These are phyloP conservation scores for Pipistrellus pipistrellus DNA, from an alignment of 2,797 vertebrate species.

Conservation along the genomic window DNA sequence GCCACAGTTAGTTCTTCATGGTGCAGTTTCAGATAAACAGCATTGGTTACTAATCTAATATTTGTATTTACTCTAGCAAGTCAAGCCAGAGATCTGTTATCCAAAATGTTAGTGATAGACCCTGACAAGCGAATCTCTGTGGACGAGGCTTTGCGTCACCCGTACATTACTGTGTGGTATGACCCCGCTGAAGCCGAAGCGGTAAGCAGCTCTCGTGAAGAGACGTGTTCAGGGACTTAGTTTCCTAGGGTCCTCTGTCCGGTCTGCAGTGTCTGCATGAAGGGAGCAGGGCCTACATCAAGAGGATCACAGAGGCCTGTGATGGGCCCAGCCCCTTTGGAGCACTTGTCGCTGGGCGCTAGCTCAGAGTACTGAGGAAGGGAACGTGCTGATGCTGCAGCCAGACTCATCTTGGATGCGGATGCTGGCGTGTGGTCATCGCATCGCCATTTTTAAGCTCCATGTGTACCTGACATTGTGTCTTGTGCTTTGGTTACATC, in stretches of 20 bases:
- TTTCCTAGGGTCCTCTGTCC: neutral
- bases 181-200: constrained; percentile 96
- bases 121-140: constrained; percentile 97
- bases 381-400: neutral
- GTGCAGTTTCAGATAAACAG: neutral
- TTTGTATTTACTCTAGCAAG: constrained; percentile 90
- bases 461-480: neutral
- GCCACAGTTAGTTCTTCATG: neutral
- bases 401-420: neutral
- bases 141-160: constrained; percentile 96
- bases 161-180: constrained; percentile 98
- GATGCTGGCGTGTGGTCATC: neutral
- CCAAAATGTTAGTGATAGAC: constrained; percentile 99
- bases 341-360: neutral
- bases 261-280: neutral
- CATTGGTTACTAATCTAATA: neutral
- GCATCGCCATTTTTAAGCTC: neutral
- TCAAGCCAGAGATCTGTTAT: constrained; percentile 97
- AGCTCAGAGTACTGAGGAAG: neutral
- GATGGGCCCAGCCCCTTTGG: too few relatives aligned
- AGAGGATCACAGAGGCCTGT: neutral
- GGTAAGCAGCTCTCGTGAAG: constrained; percentile 90
- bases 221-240: neutral
- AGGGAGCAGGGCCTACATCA: neutral
- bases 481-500: neutral